phyloP scores from a whole-genome alignment of 2,888 invertebrate species.

The Imbricaverruca yamaguchii region DNA sequence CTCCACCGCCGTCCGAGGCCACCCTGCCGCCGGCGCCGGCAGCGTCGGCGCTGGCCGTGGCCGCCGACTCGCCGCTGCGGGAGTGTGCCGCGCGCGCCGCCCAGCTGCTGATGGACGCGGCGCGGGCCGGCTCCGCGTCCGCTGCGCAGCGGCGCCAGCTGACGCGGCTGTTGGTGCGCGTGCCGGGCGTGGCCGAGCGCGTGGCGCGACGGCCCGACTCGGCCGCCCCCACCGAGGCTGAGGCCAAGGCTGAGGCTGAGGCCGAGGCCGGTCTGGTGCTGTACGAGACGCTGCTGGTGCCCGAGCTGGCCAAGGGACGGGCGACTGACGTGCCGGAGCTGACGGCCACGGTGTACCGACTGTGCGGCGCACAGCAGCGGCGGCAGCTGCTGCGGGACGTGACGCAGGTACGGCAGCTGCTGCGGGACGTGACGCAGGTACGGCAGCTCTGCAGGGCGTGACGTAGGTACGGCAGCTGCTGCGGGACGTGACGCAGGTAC shows the following conservation, averaged over 20 bases:
- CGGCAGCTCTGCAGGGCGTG: no score
- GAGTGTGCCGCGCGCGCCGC: conserved; percentile 10
- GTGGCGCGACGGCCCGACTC: background rate
- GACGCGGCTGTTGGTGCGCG: background rate
- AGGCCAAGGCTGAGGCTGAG: background rate
- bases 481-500: background rate
- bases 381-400: background rate
- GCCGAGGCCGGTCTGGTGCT: background rate
- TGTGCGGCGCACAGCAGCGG: background rate
- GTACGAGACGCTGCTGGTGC: background rate
- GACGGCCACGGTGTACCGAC: background rate
- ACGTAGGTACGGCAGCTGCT: background rate
- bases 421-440: no score
- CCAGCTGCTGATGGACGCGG: conserved; percentile 9
- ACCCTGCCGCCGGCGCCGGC: background rate
- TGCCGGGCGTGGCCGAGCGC: conserved; percentile 4
- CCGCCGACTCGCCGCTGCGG: conserved; percentile 2
- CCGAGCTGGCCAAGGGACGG: background rate
- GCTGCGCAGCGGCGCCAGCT: background rate
- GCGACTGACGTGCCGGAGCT: background rate
- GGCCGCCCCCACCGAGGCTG: background rate
- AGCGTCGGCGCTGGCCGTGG: background rate
- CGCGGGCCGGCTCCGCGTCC: background rate
- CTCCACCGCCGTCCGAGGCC: background rate
- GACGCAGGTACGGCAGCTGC: background rate